Conservation (phyloP, 2,888 invertebrate species). For the Drosophila affinis region DNA sequence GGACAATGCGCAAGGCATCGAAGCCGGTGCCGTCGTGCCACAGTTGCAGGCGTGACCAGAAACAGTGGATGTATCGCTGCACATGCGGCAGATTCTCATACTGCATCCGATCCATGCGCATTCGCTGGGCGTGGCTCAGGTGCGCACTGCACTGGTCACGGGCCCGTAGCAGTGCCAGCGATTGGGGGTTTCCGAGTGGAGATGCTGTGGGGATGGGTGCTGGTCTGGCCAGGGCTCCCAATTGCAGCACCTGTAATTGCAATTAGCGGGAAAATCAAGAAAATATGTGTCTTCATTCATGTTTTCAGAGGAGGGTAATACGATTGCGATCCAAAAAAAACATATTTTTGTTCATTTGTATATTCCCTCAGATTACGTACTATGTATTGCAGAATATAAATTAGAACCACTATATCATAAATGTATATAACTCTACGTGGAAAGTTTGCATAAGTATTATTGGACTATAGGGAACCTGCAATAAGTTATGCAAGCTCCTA, state of each 20-base stretch:
- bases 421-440: too few relatives aligned
- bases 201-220: background rate
- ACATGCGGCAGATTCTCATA: conserved; percentile 25
- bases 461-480: too few relatives aligned
- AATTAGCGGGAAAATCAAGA: too few relatives aligned
- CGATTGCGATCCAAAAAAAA: too few relatives aligned
- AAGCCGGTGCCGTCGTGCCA: conserved; percentile 42
- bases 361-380: too few relatives aligned
- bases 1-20: conserved; percentile 24
- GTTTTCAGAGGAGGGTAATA: too few relatives aligned
- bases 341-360: too few relatives aligned
- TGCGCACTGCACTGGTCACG: conserved; percentile 30
- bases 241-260: background rate
- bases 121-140: conserved; percentile 12
- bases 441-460: too few relatives aligned
- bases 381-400: too few relatives aligned
- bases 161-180: conserved; percentile 20
- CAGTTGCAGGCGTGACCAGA: conserved; percentile 38
- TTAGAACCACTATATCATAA: too few relatives aligned
- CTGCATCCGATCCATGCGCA: conserved; percentile 30
- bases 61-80: conserved; percentile 40
- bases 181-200: conserved; percentile 7
- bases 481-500: background rate
- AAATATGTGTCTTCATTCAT: too few relatives aligned
- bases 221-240: background rate